These are phyloP conservation scores for Setophaga petechia DNA, from an alignment of 2,113 vertebrate species.

Conservation along the genomic window DNA sequence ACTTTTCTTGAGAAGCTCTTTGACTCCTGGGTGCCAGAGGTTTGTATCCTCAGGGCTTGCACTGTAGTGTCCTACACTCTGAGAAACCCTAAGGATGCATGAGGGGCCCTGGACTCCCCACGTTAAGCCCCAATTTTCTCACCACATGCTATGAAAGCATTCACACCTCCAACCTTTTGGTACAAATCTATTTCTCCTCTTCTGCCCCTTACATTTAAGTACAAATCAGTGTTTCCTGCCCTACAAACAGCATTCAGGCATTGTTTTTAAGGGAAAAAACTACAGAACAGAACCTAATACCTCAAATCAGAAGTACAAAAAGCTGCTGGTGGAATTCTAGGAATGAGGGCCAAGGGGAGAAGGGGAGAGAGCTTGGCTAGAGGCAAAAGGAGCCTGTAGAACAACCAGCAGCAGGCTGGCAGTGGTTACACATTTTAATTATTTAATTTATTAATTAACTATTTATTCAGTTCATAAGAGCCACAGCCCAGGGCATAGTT, in stretches of 20 bases:
- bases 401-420: not conserved
- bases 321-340: not conserved
- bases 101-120: not conserved
- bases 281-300: not conserved
- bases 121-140: not conserved
- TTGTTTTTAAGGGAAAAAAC: not conserved
- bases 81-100: not conserved
- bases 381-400: not conserved
- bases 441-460: not conserved
- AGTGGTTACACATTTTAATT: not conserved
- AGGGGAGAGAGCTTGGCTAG: not conserved
- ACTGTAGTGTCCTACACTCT: not conserved
- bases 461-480: not conserved
- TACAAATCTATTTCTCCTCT: not conserved
- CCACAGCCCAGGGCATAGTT: not conserved
- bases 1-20: not conserved
- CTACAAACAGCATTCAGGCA: not conserved
- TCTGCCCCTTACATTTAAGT: not conserved
- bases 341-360: accelerated
- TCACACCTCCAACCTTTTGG: not conserved
- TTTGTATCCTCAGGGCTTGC: not conserved
- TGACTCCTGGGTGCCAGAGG: not conserved
- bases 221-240: not conserved
- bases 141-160: not conserved
- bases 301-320: not conserved